Evolutionary conservation across 2,113 vertebrate species (phyloP).

Genomic region (Clupea harengus): DNA sequence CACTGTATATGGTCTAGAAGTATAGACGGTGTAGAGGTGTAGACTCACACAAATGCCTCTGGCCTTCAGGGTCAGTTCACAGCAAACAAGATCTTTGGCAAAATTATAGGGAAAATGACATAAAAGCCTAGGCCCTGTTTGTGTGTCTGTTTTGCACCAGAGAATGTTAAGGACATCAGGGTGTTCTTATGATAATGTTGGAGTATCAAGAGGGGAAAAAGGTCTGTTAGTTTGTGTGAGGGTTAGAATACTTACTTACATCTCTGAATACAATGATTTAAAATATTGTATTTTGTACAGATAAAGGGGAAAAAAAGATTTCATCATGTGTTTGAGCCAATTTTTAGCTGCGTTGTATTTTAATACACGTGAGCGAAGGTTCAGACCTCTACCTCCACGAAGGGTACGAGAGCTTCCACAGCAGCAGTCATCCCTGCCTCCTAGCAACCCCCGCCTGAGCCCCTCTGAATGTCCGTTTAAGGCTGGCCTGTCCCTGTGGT

Average conservation of each 20-base stretch:
- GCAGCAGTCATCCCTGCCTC: slow-evolving; percentile 60
- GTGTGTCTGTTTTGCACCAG: too few relatives aligned
- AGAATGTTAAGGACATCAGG: background rate
- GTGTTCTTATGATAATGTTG: background rate
- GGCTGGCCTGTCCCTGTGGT: slow-evolving; percentile 19
- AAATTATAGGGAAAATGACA: background rate
- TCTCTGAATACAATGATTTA: background rate
- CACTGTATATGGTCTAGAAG: too few relatives aligned
- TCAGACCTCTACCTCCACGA: background rate
- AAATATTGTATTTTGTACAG: background rate
- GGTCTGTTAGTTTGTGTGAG: background rate
- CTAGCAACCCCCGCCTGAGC: slow-evolving; percentile 64
- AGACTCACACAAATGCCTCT: background rate
- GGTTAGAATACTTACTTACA: background rate
- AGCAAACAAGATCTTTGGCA: background rate
- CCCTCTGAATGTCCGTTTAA: slow-evolving; percentile 33
- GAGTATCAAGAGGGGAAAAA: too few relatives aligned
- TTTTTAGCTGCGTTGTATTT: background rate
- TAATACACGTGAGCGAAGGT: background rate
- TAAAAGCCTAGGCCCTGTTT: background rate
- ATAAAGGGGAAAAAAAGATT: background rate
- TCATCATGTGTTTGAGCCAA: background rate
- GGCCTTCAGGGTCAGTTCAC: background rate
- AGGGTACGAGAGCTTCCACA: background rate
- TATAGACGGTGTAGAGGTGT: too few relatives aligned